These are phyloP conservation scores for Masnerella sp. DNA, from an alignment of 2,888 invertebrate species.

Conservation along the genomic window DNA sequence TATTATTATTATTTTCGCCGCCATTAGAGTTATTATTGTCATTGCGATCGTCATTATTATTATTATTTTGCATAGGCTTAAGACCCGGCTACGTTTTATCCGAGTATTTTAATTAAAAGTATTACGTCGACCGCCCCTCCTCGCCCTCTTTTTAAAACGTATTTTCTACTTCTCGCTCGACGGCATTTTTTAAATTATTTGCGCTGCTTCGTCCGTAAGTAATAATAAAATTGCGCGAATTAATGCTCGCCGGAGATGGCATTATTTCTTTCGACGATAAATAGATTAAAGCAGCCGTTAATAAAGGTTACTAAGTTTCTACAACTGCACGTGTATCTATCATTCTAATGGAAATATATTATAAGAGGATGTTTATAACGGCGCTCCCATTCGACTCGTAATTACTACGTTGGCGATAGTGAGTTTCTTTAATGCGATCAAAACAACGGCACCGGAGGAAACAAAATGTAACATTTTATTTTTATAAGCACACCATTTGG, in stretches of 20 bases:
- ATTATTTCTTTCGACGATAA: slow-evolving; percentile 59
- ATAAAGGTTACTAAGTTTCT: slow-evolving; percentile 60
- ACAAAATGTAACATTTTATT: slow-evolving; percentile 37
- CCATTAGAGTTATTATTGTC: slow-evolving; percentile 37
- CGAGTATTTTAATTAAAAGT: slow-evolving; percentile 52
- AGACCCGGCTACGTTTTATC: slow-evolving; percentile 30
- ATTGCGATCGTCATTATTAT: slow-evolving; percentile 41
- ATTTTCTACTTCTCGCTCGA: slow-evolving; percentile 53
- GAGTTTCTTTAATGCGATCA: slow-evolving; percentile 57
- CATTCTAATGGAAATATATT: slow-evolving; percentile 60
- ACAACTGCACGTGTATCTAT: slow-evolving; percentile 58
- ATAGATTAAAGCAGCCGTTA: slow-evolving; percentile 59
- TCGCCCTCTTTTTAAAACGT: slow-evolving; percentile 25
- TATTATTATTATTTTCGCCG: slow-evolving; percentile 59
- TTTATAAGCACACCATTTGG: background rate
- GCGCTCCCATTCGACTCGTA: slow-evolving; percentile 64
- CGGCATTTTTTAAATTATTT: slow-evolving; percentile 54
- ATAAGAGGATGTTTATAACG: slow-evolving; percentile 57
- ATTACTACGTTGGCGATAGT: slow-evolving; percentile 70
- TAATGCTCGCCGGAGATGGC: slow-evolving; percentile 55
- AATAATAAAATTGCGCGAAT: slow-evolving; percentile 57
- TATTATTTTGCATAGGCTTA: slow-evolving; percentile 49
- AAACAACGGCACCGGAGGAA: slow-evolving; percentile 19
- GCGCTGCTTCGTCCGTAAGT: slow-evolving; percentile 50
- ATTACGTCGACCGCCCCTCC: slow-evolving; percentile 23